Base-by-base conservation (phyloP, 2,888 invertebrate species). In the Scrobipalpa costella region DNA sequence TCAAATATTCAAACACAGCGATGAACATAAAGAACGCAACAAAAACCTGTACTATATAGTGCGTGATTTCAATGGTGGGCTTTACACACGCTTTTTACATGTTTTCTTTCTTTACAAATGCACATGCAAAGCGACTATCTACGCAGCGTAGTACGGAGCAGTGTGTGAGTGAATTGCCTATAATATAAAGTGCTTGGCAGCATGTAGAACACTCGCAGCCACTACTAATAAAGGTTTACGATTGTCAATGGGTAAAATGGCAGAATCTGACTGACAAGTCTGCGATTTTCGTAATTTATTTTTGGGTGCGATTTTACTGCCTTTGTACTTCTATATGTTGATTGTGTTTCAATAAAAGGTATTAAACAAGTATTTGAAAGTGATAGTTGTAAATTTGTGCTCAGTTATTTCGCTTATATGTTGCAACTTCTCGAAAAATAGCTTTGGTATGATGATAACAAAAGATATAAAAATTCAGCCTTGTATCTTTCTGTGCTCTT, bases 401-500 rank as follows among this genome's bases (percentile, higher is more conserved):
- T 68, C 64, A 73, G 67, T 67, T 66, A 65, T 68, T 67, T 70
- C 68, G 69, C 68, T 67, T 69, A 68, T 75, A 80, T 83, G 80
- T 84, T 85, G 83, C 81, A 82, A 84, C 78, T 80, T 78, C 72
- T 79, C 72, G 79, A 83, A 85, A 85, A 85, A 82, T 84, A 84
- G 79, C 81, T 84, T 81, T 83, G 81, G 84, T 86, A 87, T 83
- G 74, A 81, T 80, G 90, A 90, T 90, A 91, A 91, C 90, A 91
- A 91, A 90, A 91, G 90, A 85, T 90, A 87, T 87, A 87, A 88
- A 88, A 90, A 85, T 83, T 82, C 76, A 79, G 76, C 76, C 81
- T 86, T 80, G 84, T 83, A 81, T 82, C 76, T 77, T 73, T 83
- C 76, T 75, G 78, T 81, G 78, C 74, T 85, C 80, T 80, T 84